Evolutionary conservation across 2,888 invertebrate genomes (phyloP).

Genomic region (Venusia cambrica): DNA sequence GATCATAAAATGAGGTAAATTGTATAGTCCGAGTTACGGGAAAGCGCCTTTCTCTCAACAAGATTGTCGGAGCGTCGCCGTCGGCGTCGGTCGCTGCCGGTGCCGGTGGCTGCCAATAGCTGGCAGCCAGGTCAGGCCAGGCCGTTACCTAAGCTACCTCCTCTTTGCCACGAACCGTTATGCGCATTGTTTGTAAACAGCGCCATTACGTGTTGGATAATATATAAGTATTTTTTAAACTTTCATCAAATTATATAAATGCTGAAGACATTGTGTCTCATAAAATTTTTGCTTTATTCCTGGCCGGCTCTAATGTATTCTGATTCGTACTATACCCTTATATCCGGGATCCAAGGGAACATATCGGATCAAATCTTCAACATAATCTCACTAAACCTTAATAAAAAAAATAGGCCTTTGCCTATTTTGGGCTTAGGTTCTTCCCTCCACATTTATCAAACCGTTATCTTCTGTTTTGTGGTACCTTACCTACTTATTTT

Average conservation of each 20-base stretch:
- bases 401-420: too few species aligned
- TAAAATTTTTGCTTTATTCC: too few species aligned
- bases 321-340: too few species aligned
- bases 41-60: conserved; percentile 75
- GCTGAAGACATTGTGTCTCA: background rate
- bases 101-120: conserved; percentile 1
- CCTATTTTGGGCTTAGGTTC: too few species aligned
- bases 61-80: conserved; percentile 12
- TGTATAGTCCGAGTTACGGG: conserved; percentile 48
- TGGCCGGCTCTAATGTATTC: too few species aligned
- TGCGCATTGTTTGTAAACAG: conserved; percentile 64
- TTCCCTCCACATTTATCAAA: too few species aligned
- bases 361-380: too few species aligned
- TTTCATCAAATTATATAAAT: conserved; percentile 7
- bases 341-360: too few species aligned
- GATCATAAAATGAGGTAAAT: conserved; percentile 38
- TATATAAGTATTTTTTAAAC: conserved; percentile 13
- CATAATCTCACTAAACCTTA: too few species aligned
- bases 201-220: conserved; percentile 18
- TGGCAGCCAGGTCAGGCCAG: conserved; percentile 7
- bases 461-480: too few species aligned
- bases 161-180: conserved; percentile 54
- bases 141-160: too few species aligned
- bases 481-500: too few species aligned
- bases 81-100: background rate